Evolutionary conservation across 2,888 invertebrate genomes (phyloP).

Genomic region (Cancer borealis): DNA sequence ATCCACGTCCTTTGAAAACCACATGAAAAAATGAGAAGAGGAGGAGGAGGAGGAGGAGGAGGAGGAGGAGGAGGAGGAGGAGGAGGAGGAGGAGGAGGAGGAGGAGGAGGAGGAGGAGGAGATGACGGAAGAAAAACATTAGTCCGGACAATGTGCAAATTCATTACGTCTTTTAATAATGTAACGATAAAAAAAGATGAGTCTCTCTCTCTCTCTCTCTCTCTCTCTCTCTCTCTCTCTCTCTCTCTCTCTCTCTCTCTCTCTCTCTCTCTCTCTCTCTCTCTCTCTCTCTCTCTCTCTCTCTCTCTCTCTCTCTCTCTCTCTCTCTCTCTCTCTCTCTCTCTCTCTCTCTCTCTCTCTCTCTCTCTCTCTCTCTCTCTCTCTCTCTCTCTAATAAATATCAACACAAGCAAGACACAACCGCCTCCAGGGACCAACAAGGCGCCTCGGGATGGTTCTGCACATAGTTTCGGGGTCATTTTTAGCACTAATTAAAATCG

Average conservation of each 20-base stretch:
- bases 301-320: constrained; percentile 40
- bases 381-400: constrained; percentile 8
- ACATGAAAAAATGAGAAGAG: not conserved
- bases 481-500: constrained; percentile 57
- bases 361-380: constrained; percentile 41
- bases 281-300: not conserved
- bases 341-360: not conserved
- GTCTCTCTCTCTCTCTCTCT: constrained; percentile 17
- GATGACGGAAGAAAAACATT: not conserved
- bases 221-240: constrained; percentile 39
- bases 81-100: constrained; percentile 20
- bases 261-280: constrained; percentile 45
- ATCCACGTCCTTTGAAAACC: not conserved
- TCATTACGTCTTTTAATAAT: not conserved
- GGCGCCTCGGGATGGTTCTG: not conserved
- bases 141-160: not conserved
- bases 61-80: constrained; percentile 15
- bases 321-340: constrained; percentile 36
- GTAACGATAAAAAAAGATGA: too few relatives aligned
- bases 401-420: not conserved
- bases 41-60: not conserved
- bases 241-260: not conserved
- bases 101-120: not conserved
- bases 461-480: constrained; percentile 38
- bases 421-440: not conserved